Evolutionary conservation across 2,797 vertebrate genomes (phyloP).

Genomic region (Chaenodraco wilsoni): DNA sequence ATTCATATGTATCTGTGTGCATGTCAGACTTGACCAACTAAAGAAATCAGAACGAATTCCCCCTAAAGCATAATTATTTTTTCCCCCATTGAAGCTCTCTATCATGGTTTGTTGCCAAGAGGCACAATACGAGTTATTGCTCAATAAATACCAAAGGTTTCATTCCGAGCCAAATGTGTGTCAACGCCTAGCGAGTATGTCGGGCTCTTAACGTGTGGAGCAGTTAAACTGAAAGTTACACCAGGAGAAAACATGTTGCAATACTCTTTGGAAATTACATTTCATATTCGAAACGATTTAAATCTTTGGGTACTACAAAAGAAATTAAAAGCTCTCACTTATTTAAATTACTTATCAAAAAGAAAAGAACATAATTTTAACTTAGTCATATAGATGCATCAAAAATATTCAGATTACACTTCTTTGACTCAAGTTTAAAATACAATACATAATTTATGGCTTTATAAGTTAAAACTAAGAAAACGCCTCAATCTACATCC

Average conservation of each 20-base stretch:
- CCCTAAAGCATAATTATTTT: conserved; percentile 64
- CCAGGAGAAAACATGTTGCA: conserved; percentile 73
- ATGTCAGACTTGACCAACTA: conserved; percentile 62
- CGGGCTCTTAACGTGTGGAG: conserved; percentile 62
- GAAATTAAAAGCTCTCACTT: conserved; percentile 66
- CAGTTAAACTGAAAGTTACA: conserved; percentile 73
- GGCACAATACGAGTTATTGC: conserved; percentile 78
- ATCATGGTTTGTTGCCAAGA: conserved; percentile 70
- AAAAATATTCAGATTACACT: conserved; percentile 87
- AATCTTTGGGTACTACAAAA: conserved; percentile 79
- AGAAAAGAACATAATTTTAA: conserved; percentile 74
- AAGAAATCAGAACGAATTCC: conserved; percentile 66
- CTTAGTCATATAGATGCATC: conserved; percentile 85
- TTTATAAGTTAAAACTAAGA: conserved; percentile 87
- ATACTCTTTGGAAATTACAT: conserved; percentile 79
- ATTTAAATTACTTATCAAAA: conserved; percentile 85
- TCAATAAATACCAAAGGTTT: conserved; percentile 79
- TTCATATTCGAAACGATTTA: conserved; percentile 70
- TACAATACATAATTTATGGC: conserved; percentile 90
- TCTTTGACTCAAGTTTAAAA: conserved; percentile 86
- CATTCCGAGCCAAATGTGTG: conserved; percentile 77
- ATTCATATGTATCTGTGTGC: conserved; percentile 52
- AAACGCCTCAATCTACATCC: conserved; percentile 81
- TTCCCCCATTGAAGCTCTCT: conserved; percentile 58
- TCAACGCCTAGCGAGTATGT: conserved; percentile 72